These are phyloP conservation scores for Unio pictorum DNA, from an alignment of 2,888 invertebrate genomes.

Conservation along the genomic window DNA sequence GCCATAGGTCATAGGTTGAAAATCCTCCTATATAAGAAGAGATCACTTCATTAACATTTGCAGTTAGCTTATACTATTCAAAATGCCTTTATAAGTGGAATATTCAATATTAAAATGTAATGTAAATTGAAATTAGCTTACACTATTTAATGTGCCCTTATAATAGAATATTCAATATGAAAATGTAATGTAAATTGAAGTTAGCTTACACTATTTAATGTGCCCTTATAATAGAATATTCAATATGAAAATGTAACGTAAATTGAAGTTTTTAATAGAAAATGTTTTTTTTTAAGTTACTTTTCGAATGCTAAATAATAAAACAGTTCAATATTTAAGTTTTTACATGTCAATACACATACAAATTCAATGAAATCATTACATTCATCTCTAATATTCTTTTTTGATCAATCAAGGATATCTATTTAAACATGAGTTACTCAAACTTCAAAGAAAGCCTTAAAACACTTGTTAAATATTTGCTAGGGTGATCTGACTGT, in stretches of 20 bases:
- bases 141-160: not conserved
- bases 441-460: too few species aligned
- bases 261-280: too few species aligned
- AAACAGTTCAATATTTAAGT: too few species aligned
- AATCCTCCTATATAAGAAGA: constrained; percentile 83
- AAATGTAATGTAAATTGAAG: not conserved
- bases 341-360: too few species aligned
- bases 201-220: not conserved
- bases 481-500: too few species aligned
- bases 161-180: not conserved
- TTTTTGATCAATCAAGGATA: too few species aligned
- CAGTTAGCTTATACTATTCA: not conserved
- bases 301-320: too few species aligned
- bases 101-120: not conserved
- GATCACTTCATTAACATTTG: not conserved
- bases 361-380: too few species aligned
- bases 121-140: not conserved
- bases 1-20: constrained; percentile 93
- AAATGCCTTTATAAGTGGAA: not conserved
- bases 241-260: not conserved
- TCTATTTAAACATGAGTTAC: too few species aligned
- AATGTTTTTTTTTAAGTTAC: too few species aligned
- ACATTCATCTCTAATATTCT: too few species aligned
- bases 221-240: not conserved
- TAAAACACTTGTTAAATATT: too few species aligned